Base-by-base conservation (phyloP, 2,888 invertebrate species). In the Lasiommata megera region DNA sequence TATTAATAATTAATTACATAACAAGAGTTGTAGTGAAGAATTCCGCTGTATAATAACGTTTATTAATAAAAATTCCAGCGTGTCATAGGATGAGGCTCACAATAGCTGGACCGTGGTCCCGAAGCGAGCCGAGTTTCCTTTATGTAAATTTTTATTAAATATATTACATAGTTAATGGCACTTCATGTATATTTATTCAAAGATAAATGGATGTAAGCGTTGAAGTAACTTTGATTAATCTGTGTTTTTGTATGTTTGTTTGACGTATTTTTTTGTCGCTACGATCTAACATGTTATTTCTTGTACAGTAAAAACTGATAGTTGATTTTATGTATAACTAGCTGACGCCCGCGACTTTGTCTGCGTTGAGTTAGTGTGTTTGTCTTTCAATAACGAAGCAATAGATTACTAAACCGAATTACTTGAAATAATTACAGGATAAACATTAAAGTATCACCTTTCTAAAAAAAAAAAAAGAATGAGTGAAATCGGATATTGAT, bases 31-130 rank as follows among this genome's bases (percentile, higher is more conserved):
- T 41, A 23, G 18, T 18, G 23, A 43, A 28, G 12, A 28, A 28
- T 43, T 28, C 28, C 28, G 12, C 28, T 43, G 43, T 23, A 28
- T 43, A 43, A 12, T 43, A 28, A 43, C 28, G 16, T 29, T 8
- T 46, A 46, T 31, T 46, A 16, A 46, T 46, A 46, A 46, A 46
- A 46, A 46, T 46, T 46, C 46, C 46, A 46, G 46, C 31, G 31
- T 46, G 46, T 31, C 46, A 31, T 46, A 46, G 16, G 16, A 46
- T 2, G 46, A 16, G 29, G 14, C 31, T 46, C 16, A 46, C 46
- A 46, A 46, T 46, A 46, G 29, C 31, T 46, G 14, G 46, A 9
- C 3, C 41, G 41, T 41, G 17, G 23, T 5, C 31, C 16, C 31
- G 46, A 11, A 16, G 46, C 44, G 29, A 46, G 16, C 28, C 9